A percentile compares a stretch with the other conserved stretches of the same genome.
Conservation (phyloP, 2,888 invertebrate species). For the Rhynchonema sp. region DNA sequence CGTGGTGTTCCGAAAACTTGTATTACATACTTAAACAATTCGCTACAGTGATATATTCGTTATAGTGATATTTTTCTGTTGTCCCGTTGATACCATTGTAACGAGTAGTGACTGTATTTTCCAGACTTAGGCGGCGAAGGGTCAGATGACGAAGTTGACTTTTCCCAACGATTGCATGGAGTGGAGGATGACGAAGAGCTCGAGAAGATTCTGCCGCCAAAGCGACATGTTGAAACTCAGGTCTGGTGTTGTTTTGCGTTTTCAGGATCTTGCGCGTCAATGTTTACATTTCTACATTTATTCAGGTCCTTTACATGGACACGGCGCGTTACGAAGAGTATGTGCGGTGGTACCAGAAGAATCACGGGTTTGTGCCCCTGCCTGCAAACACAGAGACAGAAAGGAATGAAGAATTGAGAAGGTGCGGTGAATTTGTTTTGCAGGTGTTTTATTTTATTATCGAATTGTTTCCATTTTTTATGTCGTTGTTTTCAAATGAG, state of each 20-base stretch:
- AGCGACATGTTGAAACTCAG: background rate
- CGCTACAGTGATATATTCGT: no score
- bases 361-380: conserved; percentile 6
- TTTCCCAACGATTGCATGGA: no score
- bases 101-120: no score
- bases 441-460: background rate
- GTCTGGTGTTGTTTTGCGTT: background rate
- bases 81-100: no score
- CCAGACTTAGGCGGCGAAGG: no score
- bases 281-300: background rate
- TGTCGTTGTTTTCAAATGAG: background rate
- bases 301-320: conserved; percentile 7
- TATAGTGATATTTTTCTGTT: no score
- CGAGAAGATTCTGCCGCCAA: no score
- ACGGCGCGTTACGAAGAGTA: conserved; percentile 4
- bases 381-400: conserved; percentile 17
- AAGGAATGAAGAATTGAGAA: background rate
- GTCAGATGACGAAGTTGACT: no score
- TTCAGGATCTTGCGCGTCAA: background rate
- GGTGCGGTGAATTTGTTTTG: background rate
- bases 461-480: background rate
- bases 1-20: no score
- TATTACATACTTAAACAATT: no score
- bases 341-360: conserved; percentile 3
- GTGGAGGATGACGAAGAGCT: no score